Conservation (phyloP, 2,113 vertebrate species). For the Cyphomyrus discorhynchus region DNA sequence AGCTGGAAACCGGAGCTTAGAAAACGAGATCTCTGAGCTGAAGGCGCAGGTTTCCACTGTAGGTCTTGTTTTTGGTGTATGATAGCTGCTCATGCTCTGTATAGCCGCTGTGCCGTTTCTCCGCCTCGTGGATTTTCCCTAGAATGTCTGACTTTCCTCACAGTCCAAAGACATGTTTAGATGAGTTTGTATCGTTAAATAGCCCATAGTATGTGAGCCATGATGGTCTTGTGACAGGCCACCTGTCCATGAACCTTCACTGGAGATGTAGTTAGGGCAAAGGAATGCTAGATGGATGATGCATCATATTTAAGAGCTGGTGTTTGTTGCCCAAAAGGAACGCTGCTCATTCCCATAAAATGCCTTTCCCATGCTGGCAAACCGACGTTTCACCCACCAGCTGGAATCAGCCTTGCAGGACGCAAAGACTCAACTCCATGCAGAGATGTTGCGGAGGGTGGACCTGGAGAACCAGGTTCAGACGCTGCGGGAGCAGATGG, state of each 20-base stretch:
- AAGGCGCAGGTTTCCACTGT: conserved; percentile 58
- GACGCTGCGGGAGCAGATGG: conserved; percentile 67
- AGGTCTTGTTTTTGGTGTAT: conserved; percentile 30
- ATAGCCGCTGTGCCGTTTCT: background rate
- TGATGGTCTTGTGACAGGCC: background rate
- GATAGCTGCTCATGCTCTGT: background rate
- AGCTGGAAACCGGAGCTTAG: conserved; percentile 53
- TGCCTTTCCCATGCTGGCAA: background rate
- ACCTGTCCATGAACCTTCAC: background rate
- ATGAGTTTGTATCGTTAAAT: background rate
- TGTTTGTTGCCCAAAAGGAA: background rate
- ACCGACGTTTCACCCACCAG: conserved; percentile 35
- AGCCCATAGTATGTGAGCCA: background rate
- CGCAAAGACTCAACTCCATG: conserved; percentile 60
- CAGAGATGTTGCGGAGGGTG: conserved; percentile 63
- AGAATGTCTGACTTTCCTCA: background rate
- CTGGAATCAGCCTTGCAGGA: conserved; percentile 49
- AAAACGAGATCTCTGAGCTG: conserved; percentile 47
- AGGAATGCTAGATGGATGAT: background rate
- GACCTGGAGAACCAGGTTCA: conserved; percentile 70
- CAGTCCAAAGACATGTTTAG: background rate
- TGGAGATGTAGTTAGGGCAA: background rate
- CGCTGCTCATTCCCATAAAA: background rate
- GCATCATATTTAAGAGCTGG: background rate
- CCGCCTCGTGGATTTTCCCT: background rate